phyloP scores from a whole-genome alignment of 2,888 invertebrate genomes.

The Hydriomena furcata region DNA sequence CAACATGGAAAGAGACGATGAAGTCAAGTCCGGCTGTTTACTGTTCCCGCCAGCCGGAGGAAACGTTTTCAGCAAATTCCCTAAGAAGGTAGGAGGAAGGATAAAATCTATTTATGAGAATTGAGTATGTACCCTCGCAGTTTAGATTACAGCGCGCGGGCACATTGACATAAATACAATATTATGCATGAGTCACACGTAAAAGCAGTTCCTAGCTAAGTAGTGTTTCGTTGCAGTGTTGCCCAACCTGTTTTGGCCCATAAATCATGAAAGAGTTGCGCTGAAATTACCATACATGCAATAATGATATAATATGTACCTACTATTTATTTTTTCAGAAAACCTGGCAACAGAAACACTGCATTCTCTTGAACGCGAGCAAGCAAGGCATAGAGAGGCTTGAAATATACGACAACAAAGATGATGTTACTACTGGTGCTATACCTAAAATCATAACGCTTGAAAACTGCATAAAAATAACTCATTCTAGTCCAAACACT shows the following conservation, averaged over 20 bases:
- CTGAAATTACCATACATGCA: constrained; percentile 15
- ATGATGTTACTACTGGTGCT: constrained; percentile 85
- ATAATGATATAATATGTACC: not conserved
- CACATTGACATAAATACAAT: constrained; percentile 35
- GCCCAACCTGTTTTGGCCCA: constrained; percentile 31
- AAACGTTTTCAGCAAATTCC: constrained; percentile 88
- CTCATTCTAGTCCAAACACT: constrained; percentile 85
- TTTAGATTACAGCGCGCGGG: constrained; percentile 16
- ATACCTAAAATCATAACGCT: constrained; percentile 91
- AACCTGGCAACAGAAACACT: constrained; percentile 92
- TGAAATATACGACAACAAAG: constrained; percentile 92
- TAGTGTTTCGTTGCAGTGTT: constrained; percentile 17
- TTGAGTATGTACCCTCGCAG: not conserved
- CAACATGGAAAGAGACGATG: constrained; percentile 89
- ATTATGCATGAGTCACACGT: constrained; percentile 38
- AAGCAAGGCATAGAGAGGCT: constrained; percentile 93
- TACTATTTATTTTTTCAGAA: constrained; percentile 81
- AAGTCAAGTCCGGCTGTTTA: constrained; percentile 89
- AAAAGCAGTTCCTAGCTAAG: constrained; percentile 31
- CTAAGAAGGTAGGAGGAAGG: constrained; percentile 84
- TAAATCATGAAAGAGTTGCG: constrained; percentile 15
- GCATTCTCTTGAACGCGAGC: constrained; percentile 91
- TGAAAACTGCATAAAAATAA: constrained; percentile 94
- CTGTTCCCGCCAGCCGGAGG: constrained; percentile 88
- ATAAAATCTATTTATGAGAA: constrained; percentile 12